These are phyloP conservation scores for Ceyx melanurus DNA, from an alignment of 2,113 vertebrate genomes.

Conservation along the genomic window DNA sequence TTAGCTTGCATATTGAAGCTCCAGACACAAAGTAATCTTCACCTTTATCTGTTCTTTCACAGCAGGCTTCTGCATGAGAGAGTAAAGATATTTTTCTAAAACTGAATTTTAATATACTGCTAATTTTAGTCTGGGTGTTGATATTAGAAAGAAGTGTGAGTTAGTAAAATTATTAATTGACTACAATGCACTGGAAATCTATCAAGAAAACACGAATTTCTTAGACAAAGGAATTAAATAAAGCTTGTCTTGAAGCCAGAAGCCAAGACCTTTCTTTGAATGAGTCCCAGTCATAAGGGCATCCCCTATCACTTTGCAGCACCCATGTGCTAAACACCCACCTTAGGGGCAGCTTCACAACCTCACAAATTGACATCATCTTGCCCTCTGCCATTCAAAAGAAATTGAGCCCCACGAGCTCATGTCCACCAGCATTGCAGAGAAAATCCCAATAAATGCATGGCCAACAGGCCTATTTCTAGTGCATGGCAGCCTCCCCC, in stretches of 20 bases:
- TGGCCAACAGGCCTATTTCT: background rate
- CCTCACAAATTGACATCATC: background rate
- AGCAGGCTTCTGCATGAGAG: background rate
- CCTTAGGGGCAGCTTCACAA: background rate
- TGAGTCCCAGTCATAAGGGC: background rate
- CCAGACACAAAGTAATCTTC: background rate
- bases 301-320: background rate
- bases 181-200: background rate
- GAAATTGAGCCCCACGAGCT: background rate
- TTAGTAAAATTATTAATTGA: background rate
- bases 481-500: background rate
- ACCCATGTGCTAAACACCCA: background rate
- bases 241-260: background rate
- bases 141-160: background rate
- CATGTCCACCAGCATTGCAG: background rate
- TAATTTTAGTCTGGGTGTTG: background rate
- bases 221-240: background rate
- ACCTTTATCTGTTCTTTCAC: background rate
- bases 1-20: background rate
- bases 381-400: background rate
- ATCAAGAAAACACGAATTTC: background rate
- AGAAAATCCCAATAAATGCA: background rate
- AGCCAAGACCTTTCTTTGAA: background rate
- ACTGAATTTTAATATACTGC: background rate
- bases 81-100: background rate